Base-by-base conservation (phyloP, 2,888 invertebrate species). In the Ophion costatus region DNA sequence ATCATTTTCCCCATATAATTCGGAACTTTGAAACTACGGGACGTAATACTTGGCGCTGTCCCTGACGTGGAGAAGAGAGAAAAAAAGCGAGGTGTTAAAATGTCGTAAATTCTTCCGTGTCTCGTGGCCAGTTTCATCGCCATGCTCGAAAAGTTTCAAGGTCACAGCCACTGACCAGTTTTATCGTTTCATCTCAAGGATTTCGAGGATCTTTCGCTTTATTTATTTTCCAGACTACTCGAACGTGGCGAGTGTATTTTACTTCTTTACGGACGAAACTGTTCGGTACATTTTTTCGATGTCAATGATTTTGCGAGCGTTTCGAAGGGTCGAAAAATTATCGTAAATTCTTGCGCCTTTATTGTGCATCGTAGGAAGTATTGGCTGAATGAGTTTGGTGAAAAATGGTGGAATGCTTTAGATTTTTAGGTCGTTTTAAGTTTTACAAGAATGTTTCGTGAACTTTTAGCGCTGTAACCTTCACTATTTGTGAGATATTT, bases 181-280 rank as follows among this genome's bases (percentile, higher is more conserved):
- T 73, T 20, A 56, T 73, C 73, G 38, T 38, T 38, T 38, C 7
- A 73, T 73, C 59, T 33, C 59, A 59, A 33, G 38, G 33, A 59
- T 20, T 59, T 7, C 9, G 59, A 17, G 38, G 9, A 33, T 57
- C 38, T 73, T 73, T 51, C 73, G 59, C 38, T 59, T 59, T 4
- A 71, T 57, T 73, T 59, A 59, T 38, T 73, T 73, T 69, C 69
- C 69, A 69, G 22, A 33, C 51, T 51, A 14, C 45, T 69, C 51
- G 24, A 24, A 51, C 51, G 17, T 51, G 51, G 9, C 45, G 11
- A 45, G 3, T 45, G 45, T 17, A 5, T 51, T 51, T 51, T 17
- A 3, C 14, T 51, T 51, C 51, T 14, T 14, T 4, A 45, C 0
- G 45, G 45, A 3, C 3, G 4, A 45, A 45, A 14, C 45, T 45